Conservation (phyloP, 2,797 vertebrate genomes). For the Notolepis coatsorum region DNA sequence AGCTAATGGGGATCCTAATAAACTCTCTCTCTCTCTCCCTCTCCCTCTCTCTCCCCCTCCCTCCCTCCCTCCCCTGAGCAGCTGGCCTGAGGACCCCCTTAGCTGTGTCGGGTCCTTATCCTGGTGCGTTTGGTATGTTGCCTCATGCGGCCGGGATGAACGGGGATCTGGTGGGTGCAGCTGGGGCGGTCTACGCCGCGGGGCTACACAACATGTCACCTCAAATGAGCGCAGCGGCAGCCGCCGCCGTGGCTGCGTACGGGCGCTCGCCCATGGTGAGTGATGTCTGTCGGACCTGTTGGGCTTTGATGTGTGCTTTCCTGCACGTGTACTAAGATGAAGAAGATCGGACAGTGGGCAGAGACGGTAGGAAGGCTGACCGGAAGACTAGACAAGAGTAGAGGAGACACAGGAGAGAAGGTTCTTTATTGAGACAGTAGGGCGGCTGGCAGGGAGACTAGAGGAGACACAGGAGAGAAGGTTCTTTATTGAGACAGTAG, state of each 20-base stretch:
- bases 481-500: too few relatives aligned
- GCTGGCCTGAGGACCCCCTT: constrained; percentile 91
- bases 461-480: too few relatives aligned
- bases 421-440: too few relatives aligned
- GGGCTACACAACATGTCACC: constrained; percentile 96
- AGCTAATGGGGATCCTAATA: too few relatives aligned
- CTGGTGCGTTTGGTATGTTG: constrained; percentile 92
- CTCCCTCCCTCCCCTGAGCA: constrained; percentile 68
- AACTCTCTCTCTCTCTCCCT: constrained; percentile 1
- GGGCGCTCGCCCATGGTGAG: constrained; percentile 94
- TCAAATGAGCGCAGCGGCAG: constrained; percentile 93
- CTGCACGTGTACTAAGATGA: too few relatives aligned
- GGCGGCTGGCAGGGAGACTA: too few relatives aligned
- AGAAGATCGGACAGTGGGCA: too few relatives aligned
- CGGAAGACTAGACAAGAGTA: too few relatives aligned
- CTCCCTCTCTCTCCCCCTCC: background rate
- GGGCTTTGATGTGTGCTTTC: too few relatives aligned
- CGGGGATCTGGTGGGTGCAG: constrained; percentile 90
- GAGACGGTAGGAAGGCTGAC: too few relatives aligned
- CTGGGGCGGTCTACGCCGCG: constrained; percentile 87
- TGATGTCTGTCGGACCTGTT: too few relatives aligned
- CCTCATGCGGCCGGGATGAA: constrained; percentile 93
- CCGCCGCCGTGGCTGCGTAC: constrained; percentile 92
- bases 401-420: too few relatives aligned
- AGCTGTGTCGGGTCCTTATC: constrained; percentile 92